Evolutionary conservation across 2,797 vertebrate genomes (phyloP), one percentile per base, ranked within the genome.

Genomic region (Coilia nasus): DNA sequence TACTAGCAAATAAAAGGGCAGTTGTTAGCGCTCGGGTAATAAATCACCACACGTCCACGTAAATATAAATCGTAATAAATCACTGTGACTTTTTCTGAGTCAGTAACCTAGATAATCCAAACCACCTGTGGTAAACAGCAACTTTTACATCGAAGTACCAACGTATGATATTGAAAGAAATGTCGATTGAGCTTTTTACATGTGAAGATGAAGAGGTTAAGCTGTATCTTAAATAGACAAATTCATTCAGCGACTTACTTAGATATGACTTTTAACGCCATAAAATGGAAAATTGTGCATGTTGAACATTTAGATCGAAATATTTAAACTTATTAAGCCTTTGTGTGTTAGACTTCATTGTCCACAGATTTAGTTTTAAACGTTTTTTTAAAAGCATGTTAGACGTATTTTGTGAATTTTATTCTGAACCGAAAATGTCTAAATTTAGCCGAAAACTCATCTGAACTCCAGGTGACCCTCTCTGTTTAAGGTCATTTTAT

Each of bases 401-500:
- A 54, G 35, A 41, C 35, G 5, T 54, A 54, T 10, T 47, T 54
- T 54, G 50, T 54, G 50, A 54, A 54, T 10, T 54, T 54, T 54
- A 54, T 54, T 54, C 1, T 54, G 50, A 3, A 54, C 50, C 50
- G 14, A 54, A 54, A 28, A 9, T 14, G 12, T 44, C 44, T 1
- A 80, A 25, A 82, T n/a, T 46, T 82, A 2, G 25, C 82, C 21
- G 35, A 59, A 60, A 50, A 82, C 31, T 86, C 54, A 28, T 23
- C 46, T 87, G 86, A 87, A 87, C 83, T 85, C 64, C 62, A 81
- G 67, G 31, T 87, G 83, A 87, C 83, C 86, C 57, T 44, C 83
- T 71, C 35, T 62, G 44, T 82, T 75, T 82, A 82, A 84, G 86
- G 86, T 87, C 83, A 87, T 67, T 57, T 54, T 21, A 82, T 85